Evolutionary conservation across 2,113 vertebrate genomes (phyloP), one percentile per base, ranked within the genome.

Genomic region (Podilymbus podiceps): DNA sequence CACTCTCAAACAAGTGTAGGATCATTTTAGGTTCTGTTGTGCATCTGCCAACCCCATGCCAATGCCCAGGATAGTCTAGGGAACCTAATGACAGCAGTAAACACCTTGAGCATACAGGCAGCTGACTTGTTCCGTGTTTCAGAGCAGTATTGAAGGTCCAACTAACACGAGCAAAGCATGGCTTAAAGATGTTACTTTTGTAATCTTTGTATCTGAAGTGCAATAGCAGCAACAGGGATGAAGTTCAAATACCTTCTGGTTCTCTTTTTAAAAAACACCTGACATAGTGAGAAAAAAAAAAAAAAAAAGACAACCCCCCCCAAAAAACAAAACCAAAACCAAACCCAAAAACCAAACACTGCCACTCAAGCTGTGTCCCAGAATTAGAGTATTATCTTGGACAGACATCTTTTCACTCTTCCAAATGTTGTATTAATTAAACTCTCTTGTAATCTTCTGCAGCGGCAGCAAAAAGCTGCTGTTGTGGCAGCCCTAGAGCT

Each of bases 371-470:
- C 30, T 60, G 33, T 28, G 15, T 56, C 33, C 21, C 68, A 90
- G n/a, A 81, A 81, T 84, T 77, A 86, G 55, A 78, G 46, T 81
- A 85, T 84, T 87, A 81, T 78, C 64, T 94, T 94, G 73, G 60
- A 89, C 52, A 84, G 80, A 35, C n/a, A 78, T 86, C 56, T 87
- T 93, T 84, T 87, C 23, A 84, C 59, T 93, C 42, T 96, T 96
- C 72, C 68, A 94, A 92, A 91, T 68, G 18, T 10, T 40, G 4
- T 88, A 86, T 92, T 88, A 89, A 88, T 76, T 93, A 93, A 90
- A 80, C n/a, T 77, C 8, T n/a, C 59, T 59, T 81, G 74, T 83
- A 80, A 66, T 90, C 75, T 91, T 90, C n/a, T 88, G 42, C n/a
- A 85, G 46, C 24, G 31, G 56, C 63, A 94, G 72, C 66, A 93